A percentile compares a stretch with the other conserved stretches of the same genome.
Evolutionary conservation across 2,888 invertebrate genomes (phyloP).

Genomic region (Hymenopus coronatus): DNA sequence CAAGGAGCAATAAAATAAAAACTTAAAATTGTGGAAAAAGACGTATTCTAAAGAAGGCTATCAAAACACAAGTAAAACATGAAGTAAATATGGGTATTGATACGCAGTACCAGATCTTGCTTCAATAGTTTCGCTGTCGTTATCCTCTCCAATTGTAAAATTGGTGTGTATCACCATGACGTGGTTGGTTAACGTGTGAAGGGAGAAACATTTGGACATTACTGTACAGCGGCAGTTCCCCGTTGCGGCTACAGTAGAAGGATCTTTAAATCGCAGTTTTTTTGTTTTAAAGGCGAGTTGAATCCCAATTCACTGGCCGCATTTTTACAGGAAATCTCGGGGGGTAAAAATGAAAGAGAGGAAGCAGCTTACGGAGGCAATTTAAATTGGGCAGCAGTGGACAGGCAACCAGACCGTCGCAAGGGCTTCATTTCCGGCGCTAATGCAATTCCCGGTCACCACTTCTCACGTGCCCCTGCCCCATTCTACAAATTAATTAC

Average conservation of each 20-base stretch:
- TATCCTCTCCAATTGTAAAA: too few relatives aligned
- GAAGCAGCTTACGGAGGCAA: neutral
- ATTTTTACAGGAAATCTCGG: neutral
- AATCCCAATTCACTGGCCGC: neutral
- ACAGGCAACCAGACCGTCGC: neutral
- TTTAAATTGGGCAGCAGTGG: neutral
- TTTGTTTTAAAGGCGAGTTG: neutral
- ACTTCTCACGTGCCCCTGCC: neutral
- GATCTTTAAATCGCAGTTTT: neutral
- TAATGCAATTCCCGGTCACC: neutral
- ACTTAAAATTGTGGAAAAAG: too few relatives aligned
- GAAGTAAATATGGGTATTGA: too few relatives aligned
- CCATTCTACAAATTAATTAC: neutral
- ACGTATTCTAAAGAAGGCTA: too few relatives aligned
- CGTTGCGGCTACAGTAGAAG: neutral
- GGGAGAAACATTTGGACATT: too few relatives aligned
- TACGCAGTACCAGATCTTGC: too few relatives aligned
- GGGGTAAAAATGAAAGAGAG: neutral
- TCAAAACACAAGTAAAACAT: too few relatives aligned
- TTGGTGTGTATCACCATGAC: too few relatives aligned
- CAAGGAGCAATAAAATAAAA: too few relatives aligned
- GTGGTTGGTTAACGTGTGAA: too few relatives aligned
- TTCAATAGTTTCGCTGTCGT: too few relatives aligned
- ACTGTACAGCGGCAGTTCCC: neutral
- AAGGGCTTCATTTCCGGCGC: neutral